Base-by-base conservation (phyloP, 2,113 vertebrate species). In the Upupa epops region DNA sequence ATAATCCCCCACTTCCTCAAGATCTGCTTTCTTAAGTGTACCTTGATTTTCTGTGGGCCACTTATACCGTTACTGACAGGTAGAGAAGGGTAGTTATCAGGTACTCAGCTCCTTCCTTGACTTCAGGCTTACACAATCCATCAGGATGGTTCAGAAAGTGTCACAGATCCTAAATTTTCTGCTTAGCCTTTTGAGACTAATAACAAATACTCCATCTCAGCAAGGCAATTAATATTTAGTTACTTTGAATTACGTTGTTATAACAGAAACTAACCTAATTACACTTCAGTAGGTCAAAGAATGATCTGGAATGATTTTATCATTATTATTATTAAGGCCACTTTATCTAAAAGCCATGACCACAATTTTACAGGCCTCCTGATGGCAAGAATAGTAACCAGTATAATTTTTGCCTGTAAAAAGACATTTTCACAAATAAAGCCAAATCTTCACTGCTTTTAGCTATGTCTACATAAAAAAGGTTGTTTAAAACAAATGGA, bases 401-500 rank as follows among this genome's bases (percentile, higher is more conserved):
- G 26, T 40, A 14, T 21, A 56, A 22, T 54, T 95, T 95, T 90
- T 81, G n/a, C 17, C 28, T 17, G 2, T 65, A 75, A 91, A 77
- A 86, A 40, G 61, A 45, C 61, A 75, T 86, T 83, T 91, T 34
- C 29, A 48, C 52, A 91, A 86, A 48, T 45, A 9, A 93, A 92
- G 61, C 21, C 65, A 32, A 51, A 63, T 58, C 29, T 68, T n/a
- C 18, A 58, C 29, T 78, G 70, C 9, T 83, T 92, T 83, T 59
- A 78, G 11, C 40, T 88, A 37, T 75, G 86, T 83, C 65, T 95
- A 42, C 40, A 61, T 9, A 78, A 86, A 84, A 42, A 73, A 89
- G 19, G 17, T 74, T 72, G 42, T 88, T 87, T 88, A 86, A 93
- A 86, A 64, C 45, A 88, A 93, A 58, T 69, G 71, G 40, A 94